A percentile compares a stretch with the other conserved stretches of the same genome.
phyloP scores from a whole-genome alignment of 2,113 vertebrate species.

The Eonycteris spelaea region DNA sequence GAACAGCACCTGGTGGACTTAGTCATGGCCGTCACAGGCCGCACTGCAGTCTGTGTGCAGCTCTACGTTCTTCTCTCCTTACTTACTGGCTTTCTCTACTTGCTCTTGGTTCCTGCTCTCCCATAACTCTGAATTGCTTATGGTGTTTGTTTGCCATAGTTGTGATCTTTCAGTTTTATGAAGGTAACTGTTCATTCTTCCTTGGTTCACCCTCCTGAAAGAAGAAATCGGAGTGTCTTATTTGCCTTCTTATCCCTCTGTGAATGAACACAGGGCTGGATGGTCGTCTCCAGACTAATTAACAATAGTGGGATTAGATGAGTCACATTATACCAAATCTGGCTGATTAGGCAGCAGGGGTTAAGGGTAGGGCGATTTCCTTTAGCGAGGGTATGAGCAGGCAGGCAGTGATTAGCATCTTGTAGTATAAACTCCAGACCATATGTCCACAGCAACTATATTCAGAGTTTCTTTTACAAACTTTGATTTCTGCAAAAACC shows the following conservation, averaged over 20 bases:
- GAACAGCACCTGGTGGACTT: not conserved
- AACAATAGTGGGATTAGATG: not conserved
- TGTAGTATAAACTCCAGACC: not conserved
- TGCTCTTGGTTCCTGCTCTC: not conserved
- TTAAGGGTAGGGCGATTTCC: not conserved
- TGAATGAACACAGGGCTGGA: not conserved
- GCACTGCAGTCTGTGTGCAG: not conserved
- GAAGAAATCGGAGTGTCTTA: not conserved
- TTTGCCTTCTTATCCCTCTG: not conserved
- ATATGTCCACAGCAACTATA: not conserved
- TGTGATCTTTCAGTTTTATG: not conserved
- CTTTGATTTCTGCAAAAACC: not conserved
- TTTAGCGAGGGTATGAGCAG: not conserved
- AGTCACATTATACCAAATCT: not conserved
- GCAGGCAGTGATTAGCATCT: not conserved
- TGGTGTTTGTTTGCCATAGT: not conserved
- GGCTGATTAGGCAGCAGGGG: not conserved
- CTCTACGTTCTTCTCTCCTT: not conserved
- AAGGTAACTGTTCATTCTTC: not conserved
- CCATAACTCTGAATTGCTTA: not conserved
- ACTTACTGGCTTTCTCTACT: too few relatives aligned
- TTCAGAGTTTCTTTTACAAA: slow-evolving; percentile 22
- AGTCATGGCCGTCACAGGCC: not conserved
- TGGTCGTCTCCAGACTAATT: not conserved
- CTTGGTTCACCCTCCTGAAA: not conserved